These are phyloP conservation scores for Thereva nobilitata DNA, from an alignment of 2,888 invertebrate genomes.

Conservation along the genomic window DNA sequence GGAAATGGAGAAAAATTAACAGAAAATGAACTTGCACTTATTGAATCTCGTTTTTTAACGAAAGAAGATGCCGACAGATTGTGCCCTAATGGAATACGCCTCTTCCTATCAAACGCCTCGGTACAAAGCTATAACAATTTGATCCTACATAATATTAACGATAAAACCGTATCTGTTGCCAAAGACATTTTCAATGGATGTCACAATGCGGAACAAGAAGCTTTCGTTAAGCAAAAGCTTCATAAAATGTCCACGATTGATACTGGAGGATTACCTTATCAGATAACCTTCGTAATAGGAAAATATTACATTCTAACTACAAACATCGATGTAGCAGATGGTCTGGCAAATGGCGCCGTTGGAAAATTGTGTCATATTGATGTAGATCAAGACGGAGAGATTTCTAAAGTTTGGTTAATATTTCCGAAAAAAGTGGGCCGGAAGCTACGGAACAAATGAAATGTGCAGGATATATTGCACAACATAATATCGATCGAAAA, in stretches of 20 bases:
- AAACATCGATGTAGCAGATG: slow-evolving; percentile 46
- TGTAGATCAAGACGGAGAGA: slow-evolving; percentile 22
- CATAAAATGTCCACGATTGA: slow-evolving; percentile 44
- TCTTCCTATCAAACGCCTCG: too few relatives aligned
- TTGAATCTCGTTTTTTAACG: too few relatives aligned
- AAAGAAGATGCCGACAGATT: too few relatives aligned
- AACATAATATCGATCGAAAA: slow-evolving; percentile 4
- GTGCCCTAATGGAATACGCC: too few relatives aligned
- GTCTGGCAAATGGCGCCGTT: slow-evolving; percentile 46
- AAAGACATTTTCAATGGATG: neutral
- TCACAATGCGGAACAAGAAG: slow-evolving; percentile 34
- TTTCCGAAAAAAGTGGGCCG: slow-evolving; percentile 27
- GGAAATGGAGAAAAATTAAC: neutral
- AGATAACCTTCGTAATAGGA: slow-evolving; percentile 41
- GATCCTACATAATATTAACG: too few relatives aligned
- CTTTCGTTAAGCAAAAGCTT: slow-evolving; percentile 36
- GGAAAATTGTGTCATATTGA: slow-evolving; percentile 44
- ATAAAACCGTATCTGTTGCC: too few relatives aligned
- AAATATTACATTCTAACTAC: slow-evolving; percentile 44
- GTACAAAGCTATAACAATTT: too few relatives aligned
- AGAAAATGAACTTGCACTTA: too few relatives aligned
- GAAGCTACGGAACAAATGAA: slow-evolving; percentile 9
- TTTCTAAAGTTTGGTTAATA: slow-evolving; percentile 18
- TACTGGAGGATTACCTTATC: slow-evolving; percentile 45
- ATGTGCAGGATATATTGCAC: slow-evolving; percentile 14